Base-by-base conservation (phyloP, 53 echinoderm and acorn worm species). In the Holothuria leucospilota region DNA sequence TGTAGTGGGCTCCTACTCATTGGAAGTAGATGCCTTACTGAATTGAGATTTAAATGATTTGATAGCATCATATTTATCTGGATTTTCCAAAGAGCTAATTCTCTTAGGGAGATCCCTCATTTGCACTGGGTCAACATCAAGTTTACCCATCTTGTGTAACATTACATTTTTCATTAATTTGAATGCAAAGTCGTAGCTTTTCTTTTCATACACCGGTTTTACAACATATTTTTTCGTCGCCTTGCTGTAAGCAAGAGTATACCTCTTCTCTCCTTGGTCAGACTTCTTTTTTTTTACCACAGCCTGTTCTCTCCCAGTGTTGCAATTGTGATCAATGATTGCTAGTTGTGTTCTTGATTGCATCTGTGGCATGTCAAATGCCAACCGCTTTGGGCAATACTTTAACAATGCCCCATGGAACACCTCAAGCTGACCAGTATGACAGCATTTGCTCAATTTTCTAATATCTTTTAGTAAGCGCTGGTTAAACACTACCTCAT, bases 401-500 rank as follows among this genome's bases (percentile, higher is more conserved):
- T 82, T 63, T 0, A 82, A 39, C 10, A 28, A 21, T 3, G 41
- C 34, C 1, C 62, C 63, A 82, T 63, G 62, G n/a, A 82, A 62
- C 0, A 82, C 82, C 39, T 6, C 62, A 9, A 62, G 56, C 8
- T 71, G 59, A 56, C 84, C 89, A 13, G 89, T 89, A 27, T 75
- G 26, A 25, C 89, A 89, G 8, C 84, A 72, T 39, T 62, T 53
- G 2, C 51, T 77, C 0, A 89, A 30, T 15, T 62, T 63, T 13
- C 23, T 10, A 4, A 89, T 75, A 53, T 89, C 84, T 23, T 77
- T 84, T 0, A 84, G 63, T 21, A 89, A 51, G 24, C 63, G 72
- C 66, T 58, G 72, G 59, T 89, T 59, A 34, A 77, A 84, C 6
- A 89, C 41, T 13, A 89, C 85, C 10, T 89, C 89, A 63, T 84